A percentile compares a stretch with the other conserved stretches of the same genome.
phyloP scores from a whole-genome alignment of 2,113 vertebrate species.

The Silurus asotus region DNA sequence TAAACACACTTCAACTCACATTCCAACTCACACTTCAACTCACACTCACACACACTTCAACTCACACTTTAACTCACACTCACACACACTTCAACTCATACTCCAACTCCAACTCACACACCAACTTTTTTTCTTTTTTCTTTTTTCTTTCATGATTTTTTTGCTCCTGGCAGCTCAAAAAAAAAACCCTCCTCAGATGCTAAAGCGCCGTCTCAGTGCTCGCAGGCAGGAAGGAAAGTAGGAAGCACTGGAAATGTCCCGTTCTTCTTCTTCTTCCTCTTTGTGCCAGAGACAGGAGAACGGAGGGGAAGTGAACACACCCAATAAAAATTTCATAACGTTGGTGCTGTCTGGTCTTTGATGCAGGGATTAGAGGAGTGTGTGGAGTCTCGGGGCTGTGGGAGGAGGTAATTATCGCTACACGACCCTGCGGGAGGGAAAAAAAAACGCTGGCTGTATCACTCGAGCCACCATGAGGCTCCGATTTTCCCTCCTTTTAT shows the following conservation, averaged over 20 bases:
- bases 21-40: conserved; percentile 30
- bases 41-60: not conserved
- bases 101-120: conserved; percentile 35
- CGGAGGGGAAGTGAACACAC: conserved; percentile 69
- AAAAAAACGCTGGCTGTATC: conserved; percentile 54
- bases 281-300: conserved; percentile 55
- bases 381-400: conserved; percentile 71
- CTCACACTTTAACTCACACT: no score
- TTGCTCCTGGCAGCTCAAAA: conserved; percentile 69
- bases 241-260: conserved; percentile 54
- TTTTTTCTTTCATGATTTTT: conserved; percentile 40
- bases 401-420: conserved; percentile 76
- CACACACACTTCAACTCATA: conserved; percentile 15
- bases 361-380: conserved; percentile 68
- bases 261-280: conserved; percentile 24
- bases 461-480: conserved; percentile 53
- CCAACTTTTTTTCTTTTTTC: conserved; percentile 34
- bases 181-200: conserved; percentile 54
- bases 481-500: not conserved
- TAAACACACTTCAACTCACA: conserved; percentile 14
- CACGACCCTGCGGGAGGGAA: conserved; percentile 60
- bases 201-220: conserved; percentile 68
- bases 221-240: conserved; percentile 81
- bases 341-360: conserved; percentile 73
- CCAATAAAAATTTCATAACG: conserved; percentile 82